A percentile compares a stretch with the other conserved stretches of the same genome.
These are phyloP conservation scores for Empidonax traillii DNA, from an alignment of 2,113 vertebrate genomes.

Conservation along the genomic window DNA sequence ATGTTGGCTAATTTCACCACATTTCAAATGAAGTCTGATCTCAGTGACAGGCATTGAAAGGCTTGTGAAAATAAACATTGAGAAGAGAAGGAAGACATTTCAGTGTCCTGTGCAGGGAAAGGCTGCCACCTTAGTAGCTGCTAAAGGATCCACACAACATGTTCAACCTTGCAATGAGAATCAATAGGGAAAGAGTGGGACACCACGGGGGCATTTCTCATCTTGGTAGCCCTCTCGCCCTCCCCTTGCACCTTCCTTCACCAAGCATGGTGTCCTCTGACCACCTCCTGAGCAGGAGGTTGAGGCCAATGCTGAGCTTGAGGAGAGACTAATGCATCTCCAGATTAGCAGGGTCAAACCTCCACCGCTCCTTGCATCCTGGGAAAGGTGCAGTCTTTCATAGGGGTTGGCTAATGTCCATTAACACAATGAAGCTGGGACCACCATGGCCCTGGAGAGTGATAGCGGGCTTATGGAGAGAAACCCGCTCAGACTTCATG, in stretches of 20 bases:
- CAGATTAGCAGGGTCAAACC: background rate
- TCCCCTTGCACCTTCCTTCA: background rate
- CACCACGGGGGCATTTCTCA: background rate
- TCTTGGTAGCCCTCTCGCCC: background rate
- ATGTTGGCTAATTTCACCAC: background rate
- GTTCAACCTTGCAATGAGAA: background rate
- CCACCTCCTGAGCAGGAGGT: background rate
- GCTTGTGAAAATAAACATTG: background rate
- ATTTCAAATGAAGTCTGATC: slow-evolving; percentile 3
- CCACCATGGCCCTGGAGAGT: background rate
- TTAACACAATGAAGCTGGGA: background rate
- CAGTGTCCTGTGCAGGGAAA: background rate
- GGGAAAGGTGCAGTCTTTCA: background rate
- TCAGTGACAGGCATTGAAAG: background rate
- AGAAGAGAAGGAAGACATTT: background rate
- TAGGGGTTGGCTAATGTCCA: background rate
- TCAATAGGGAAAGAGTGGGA: background rate
- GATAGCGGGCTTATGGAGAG: accelerated
- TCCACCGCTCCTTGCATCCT: background rate
- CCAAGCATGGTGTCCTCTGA: background rate
- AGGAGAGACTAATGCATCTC: background rate
- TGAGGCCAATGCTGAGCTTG: background rate
- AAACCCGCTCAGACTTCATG: background rate
- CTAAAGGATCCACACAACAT: background rate
- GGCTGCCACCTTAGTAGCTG: background rate